phyloP scores from a whole-genome alignment of 1,140 invertebrate genomes.

The Amyelois transitella region DNA sequence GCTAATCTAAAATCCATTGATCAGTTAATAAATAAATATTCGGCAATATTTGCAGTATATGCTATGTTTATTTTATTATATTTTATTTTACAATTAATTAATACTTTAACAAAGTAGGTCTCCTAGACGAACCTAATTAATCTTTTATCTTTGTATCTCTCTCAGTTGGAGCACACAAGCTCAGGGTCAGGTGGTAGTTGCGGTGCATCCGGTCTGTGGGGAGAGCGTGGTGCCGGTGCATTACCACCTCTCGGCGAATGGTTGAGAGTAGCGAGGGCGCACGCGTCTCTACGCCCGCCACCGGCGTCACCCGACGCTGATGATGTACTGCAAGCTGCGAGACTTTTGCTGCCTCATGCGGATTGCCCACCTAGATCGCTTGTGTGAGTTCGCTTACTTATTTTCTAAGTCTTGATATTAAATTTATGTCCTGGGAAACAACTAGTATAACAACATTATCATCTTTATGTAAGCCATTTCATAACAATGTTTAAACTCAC shows the following conservation, averaged over 20 bases:
- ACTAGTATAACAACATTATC: not conserved
- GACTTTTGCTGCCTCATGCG: slow-evolving; percentile 88
- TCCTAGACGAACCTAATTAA: too few species aligned
- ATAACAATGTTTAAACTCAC: too few species aligned
- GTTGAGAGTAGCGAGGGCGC: slow-evolving; percentile 87
- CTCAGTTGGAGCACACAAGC: slow-evolving; percentile 76
- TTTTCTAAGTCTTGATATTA: too few species aligned
- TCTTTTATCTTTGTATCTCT: not conserved
- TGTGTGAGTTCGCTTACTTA: slow-evolving; percentile 32
- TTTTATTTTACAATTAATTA: too few species aligned
- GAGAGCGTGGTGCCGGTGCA: slow-evolving; percentile 87
- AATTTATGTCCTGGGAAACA: too few species aligned
- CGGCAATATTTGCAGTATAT: too few species aligned
- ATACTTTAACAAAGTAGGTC: too few species aligned
- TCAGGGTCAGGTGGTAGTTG: slow-evolving; percentile 49
- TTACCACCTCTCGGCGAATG: slow-evolving; percentile 91
- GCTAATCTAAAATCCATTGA: too few species aligned
- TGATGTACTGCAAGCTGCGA: slow-evolving; percentile 90
- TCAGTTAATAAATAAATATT: too few species aligned
- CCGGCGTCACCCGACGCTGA: slow-evolving; percentile 85
- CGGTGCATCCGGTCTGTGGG: slow-evolving; percentile 78
- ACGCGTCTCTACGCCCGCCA: slow-evolving; percentile 87
- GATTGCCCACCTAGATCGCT: slow-evolving; percentile 89
- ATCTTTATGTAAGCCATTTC: not conserved
- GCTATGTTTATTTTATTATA: too few species aligned